Conservation (phyloP, 2,797 vertebrate genomes). For the Sphenopsis melanotis region DNA sequence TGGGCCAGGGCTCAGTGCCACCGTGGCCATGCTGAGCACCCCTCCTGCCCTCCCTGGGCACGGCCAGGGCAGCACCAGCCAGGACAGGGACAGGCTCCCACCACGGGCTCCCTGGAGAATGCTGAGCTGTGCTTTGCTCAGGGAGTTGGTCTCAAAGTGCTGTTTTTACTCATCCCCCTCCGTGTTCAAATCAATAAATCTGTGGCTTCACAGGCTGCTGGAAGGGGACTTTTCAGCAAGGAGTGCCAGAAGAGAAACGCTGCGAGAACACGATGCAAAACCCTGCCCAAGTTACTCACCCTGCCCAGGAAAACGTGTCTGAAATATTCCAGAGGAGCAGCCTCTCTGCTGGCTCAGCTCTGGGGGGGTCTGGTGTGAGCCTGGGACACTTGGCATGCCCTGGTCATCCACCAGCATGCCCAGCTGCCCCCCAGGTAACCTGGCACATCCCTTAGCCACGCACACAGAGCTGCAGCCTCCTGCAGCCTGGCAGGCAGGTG, state of each 20-base stretch:
- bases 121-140: background rate
- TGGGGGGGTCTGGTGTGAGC: background rate
- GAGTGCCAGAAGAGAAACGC: background rate
- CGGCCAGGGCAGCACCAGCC: background rate
- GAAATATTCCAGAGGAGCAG: background rate
- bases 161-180: background rate
- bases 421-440: background rate
- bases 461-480: background rate
- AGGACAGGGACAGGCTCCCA: background rate
- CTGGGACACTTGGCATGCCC: background rate
- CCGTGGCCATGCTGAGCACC: rapidly evolving
- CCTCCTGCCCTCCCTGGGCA: background rate
- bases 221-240: background rate
- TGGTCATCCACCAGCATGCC: background rate
- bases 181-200: background rate
- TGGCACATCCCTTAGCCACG: rapidly evolving
- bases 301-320: background rate
- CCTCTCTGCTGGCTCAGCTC: background rate
- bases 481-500: background rate
- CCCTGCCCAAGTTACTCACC: background rate
- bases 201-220: background rate
- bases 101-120: background rate
- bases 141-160: background rate
- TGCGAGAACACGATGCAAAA: background rate
- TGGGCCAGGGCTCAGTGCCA: background rate